A percentile compares a stretch with the other conserved stretches of the same genome.
Evolutionary conservation across 1,140 invertebrate genomes (phyloP).

Genomic region (Drosophila paulistorum): DNA sequence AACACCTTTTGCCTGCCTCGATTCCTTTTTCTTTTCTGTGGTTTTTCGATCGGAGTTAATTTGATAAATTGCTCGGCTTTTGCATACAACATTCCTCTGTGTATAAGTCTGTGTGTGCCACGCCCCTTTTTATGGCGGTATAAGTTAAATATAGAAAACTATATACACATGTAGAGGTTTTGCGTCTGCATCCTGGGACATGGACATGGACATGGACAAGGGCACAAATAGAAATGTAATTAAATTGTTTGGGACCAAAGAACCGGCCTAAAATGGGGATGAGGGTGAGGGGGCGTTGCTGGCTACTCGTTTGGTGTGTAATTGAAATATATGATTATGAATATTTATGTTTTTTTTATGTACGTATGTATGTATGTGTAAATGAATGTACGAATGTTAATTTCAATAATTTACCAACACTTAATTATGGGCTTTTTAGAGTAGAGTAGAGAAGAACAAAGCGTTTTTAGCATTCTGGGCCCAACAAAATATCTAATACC

Average conservation of each 20-base stretch:
- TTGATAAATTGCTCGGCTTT: slow-evolving; percentile 75
- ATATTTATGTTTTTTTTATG: slow-evolving; percentile 74
- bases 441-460: slow-evolving; percentile 48
- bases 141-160: slow-evolving; percentile 61
- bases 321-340: slow-evolving; percentile 83
- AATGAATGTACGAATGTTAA: slow-evolving; percentile 28
- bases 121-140: slow-evolving; percentile 50
- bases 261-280: not conserved
- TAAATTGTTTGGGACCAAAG: slow-evolving; percentile 70
- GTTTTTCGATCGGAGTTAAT: slow-evolving; percentile 67
- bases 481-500: not conserved
- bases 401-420: slow-evolving; percentile 77
- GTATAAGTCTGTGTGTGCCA: slow-evolving; percentile 36
- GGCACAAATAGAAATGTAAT: slow-evolving; percentile 69
- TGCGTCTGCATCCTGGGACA: slow-evolving; percentile 29
- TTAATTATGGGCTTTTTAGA: slow-evolving; percentile 70
- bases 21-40: not conserved
- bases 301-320: slow-evolving; percentile 49
- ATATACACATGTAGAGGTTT: slow-evolving; percentile 11
- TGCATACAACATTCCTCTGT: slow-evolving; percentile 52
- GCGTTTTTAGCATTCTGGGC: slow-evolving; percentile 62
- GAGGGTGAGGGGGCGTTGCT: not conserved
- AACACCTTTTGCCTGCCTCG: slow-evolving; percentile 37
- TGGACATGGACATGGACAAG: not conserved
- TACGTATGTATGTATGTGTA: slow-evolving; percentile 25